phyloP scores from a whole-genome alignment of 37 sponge, comb jelly and placozoan species.

The Geodia barretti region DNA sequence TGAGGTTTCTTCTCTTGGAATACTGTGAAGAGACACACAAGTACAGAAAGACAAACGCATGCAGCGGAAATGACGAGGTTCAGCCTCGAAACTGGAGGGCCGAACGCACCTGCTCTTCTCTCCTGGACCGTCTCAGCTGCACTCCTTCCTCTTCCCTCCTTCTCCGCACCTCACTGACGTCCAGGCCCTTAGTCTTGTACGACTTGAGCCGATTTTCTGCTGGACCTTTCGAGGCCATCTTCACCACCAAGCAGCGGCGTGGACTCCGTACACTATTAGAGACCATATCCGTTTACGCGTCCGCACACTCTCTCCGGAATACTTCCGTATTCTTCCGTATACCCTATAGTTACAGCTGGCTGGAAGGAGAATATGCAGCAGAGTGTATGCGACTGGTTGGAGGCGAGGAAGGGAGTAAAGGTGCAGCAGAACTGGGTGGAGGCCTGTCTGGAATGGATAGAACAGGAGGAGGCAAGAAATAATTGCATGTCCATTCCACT shows the following conservation, averaged over 20 bases:
- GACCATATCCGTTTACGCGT: neutral
- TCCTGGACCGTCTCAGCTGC: slow-evolving; percentile 81
- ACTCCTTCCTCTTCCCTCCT: slow-evolving; percentile 64
- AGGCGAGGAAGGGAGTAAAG: neutral
- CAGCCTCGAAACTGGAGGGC: neutral
- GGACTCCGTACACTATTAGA: neutral
- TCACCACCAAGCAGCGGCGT: neutral
- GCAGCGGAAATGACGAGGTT: too few relatives aligned
- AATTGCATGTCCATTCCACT: too few relatives aligned
- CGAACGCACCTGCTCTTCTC: slow-evolving; percentile 75
- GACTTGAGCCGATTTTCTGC: slow-evolving; percentile 43
- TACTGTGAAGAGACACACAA: neutral
- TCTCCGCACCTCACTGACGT: slow-evolving; percentile 70
- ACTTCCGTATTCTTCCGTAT: neutral
- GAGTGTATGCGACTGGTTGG: slow-evolving; percentile 3
- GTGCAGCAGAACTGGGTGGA: slow-evolving; percentile 23
- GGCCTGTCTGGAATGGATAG: slow-evolving; percentile 27
- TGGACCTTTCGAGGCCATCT: slow-evolving; percentile 43
- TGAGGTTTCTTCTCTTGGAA: slow-evolving; percentile 22
- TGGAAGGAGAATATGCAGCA: neutral
- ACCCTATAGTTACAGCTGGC: neutral
- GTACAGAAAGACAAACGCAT: neutral
- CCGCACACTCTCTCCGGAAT: neutral
- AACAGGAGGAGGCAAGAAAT: slow-evolving; percentile 21
- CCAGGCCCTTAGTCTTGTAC: slow-evolving; percentile 73